These are phyloP conservation scores for Batillaria attramentaria DNA, from an alignment of 1,140 invertebrate genomes.

Conservation along the genomic window DNA sequence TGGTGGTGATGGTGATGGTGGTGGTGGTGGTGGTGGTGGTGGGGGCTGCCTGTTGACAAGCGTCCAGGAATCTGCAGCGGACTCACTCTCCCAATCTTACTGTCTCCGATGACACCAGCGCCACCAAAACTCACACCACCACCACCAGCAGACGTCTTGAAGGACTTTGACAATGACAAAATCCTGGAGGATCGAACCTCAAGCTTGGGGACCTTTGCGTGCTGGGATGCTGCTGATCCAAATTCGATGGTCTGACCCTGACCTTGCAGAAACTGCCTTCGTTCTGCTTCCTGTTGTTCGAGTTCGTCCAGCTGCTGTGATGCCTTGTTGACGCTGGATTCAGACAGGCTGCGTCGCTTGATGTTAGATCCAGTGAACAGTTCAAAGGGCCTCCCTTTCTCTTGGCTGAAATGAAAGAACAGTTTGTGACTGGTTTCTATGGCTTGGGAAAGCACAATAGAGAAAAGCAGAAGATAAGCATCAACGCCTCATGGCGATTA, in stretches of 20 bases:
- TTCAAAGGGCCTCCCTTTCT: conserved; percentile 12
- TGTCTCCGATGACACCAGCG: neutral
- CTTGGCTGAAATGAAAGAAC: conserved; percentile 27
- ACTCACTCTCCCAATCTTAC: conserved; percentile 32
- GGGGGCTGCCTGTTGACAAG: neutral
- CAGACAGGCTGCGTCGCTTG: conserved; percentile 59
- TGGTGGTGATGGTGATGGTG: conserved; percentile 31
- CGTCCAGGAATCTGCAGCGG: conserved; percentile 26
- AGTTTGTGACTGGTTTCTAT: neutral
- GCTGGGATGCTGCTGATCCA: conserved; percentile 22
- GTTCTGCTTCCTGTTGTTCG: conserved; percentile 34
- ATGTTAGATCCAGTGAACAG: conserved; percentile 38
- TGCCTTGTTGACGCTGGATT: conserved; percentile 53
- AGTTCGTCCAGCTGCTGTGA: conserved; percentile 38
- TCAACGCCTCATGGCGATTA: neutral
- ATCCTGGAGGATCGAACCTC: conserved; percentile 61
- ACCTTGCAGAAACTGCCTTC: neutral
- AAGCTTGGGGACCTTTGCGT: conserved; percentile 62
- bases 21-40: conserved; percentile 29
- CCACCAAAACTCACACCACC: conserved; percentile 22
- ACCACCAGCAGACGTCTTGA: conserved; percentile 26
- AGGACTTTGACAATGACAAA: conserved; percentile 39
- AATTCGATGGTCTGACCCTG: neutral
- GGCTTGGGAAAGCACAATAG: neutral
- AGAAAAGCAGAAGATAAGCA: neutral